A percentile compares a stretch with the other conserved stretches of the same genome.
These are phyloP conservation scores for Lepus oiostolus DNA, from an alignment of 2,797 vertebrate species.

Conservation along the genomic window DNA sequence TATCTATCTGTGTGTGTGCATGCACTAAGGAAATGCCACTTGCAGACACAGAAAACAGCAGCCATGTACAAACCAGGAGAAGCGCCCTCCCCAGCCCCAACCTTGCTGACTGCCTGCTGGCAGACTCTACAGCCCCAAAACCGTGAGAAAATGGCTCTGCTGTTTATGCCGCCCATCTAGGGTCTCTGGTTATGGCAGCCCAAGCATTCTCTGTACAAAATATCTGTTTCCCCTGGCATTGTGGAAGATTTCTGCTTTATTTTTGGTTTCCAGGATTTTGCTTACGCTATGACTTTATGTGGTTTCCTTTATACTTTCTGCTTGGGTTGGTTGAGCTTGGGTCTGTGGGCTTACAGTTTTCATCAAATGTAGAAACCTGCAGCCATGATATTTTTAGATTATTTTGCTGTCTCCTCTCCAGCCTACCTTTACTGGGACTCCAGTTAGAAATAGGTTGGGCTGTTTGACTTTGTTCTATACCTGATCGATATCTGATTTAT, in stretches of 20 bases:
- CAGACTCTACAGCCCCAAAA: background rate
- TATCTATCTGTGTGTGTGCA: background rate
- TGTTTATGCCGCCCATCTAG: background rate
- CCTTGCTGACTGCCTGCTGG: background rate
- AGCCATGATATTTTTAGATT: background rate
- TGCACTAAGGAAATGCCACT: background rate
- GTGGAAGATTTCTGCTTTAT: background rate
- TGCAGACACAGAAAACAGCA: background rate
- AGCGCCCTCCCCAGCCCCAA: background rate
- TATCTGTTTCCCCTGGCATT: background rate
- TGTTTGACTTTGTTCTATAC: background rate
- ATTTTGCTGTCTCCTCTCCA: background rate
- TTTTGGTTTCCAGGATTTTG: background rate
- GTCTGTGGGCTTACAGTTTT: background rate
- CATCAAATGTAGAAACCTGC: conserved; percentile 25
- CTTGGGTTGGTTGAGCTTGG: background rate
- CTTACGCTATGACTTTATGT: background rate
- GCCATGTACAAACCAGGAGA: background rate
- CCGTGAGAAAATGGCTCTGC: background rate
- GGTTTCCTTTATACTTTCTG: background rate
- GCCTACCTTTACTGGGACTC: background rate
- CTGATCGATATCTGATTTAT: background rate
- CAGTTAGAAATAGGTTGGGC: background rate
- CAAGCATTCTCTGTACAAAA: background rate
- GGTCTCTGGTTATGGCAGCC: background rate